phyloP scores from a whole-genome alignment of 2,888 invertebrate genomes.

The Rhimphoctona megacephalus region DNA sequence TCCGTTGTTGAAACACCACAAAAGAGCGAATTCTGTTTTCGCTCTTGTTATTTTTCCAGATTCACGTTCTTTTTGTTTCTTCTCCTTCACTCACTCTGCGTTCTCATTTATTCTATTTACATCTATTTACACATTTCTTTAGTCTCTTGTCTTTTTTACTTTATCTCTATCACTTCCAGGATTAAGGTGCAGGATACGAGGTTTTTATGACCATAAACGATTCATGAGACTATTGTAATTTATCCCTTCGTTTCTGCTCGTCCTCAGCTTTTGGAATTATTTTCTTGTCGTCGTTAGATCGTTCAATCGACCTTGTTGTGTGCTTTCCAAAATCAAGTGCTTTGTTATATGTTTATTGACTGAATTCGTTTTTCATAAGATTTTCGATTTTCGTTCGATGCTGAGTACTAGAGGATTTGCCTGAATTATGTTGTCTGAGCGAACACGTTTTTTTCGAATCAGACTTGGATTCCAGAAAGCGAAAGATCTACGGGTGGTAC shows the following conservation, averaged over 20 bases:
- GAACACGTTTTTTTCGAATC: slow-evolving; percentile 36
- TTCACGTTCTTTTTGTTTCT: slow-evolving; percentile 20
- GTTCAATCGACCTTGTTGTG: slow-evolving; percentile 31
- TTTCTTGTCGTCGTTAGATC: slow-evolving; percentile 40
- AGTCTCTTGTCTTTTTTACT: slow-evolving; percentile 17
- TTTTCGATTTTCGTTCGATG: neutral
- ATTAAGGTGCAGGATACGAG: slow-evolving; percentile 11
- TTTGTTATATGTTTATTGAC: neutral
- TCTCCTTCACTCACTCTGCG: slow-evolving; percentile 47
- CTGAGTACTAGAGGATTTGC: neutral
- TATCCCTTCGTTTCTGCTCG: slow-evolving; percentile 29
- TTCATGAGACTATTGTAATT: slow-evolving; percentile 64
- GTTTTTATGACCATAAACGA: slow-evolving; percentile 51
- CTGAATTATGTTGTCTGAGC: slow-evolving; percentile 22
- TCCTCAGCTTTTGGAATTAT: slow-evolving; percentile 28
- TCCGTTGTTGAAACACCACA: slow-evolving; percentile 20
- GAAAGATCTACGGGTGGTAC: slow-evolving; percentile 47
- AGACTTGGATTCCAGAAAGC: neutral
- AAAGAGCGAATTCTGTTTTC: slow-evolving; percentile 23
- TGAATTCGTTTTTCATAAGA: neutral
- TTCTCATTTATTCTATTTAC: slow-evolving; percentile 72
- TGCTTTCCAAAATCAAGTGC: neutral
- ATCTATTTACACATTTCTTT: slow-evolving; percentile 76
- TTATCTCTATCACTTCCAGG: slow-evolving; percentile 19
- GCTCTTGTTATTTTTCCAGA: slow-evolving; percentile 39